These are phyloP conservation scores for Rhynchopsitta pachyrhyncha DNA, from an alignment of 2,113 vertebrate species.

Conservation along the genomic window DNA sequence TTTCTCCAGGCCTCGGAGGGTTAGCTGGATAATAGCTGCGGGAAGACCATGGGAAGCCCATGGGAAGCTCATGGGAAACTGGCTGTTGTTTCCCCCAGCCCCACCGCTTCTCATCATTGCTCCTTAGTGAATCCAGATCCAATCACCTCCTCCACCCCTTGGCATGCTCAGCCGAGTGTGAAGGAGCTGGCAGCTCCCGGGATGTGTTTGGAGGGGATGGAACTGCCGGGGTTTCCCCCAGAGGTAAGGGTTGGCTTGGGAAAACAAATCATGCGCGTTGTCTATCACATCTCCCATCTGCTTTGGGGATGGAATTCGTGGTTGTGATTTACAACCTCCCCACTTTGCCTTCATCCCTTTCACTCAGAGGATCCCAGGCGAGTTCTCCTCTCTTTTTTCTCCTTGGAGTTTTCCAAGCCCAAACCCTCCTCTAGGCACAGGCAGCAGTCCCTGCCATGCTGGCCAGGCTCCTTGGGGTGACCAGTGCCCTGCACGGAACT, in stretches of 20 bases:
- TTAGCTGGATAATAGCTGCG: not conserved
- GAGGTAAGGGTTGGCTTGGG: not conserved
- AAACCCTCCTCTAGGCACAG: accelerated
- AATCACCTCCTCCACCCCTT: not conserved
- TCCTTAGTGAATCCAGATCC: not conserved
- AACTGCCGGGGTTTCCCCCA: not conserved
- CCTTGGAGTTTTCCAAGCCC: no score
- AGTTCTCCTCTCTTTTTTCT: no score
- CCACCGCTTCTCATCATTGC: not conserved
- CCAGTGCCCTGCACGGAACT: not conserved
- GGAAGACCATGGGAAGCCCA: not conserved
- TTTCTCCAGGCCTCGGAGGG: not conserved
- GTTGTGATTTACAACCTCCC: not conserved
- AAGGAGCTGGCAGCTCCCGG: not conserved
- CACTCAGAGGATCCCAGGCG: accelerated
- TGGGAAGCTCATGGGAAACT: not conserved
- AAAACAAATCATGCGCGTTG: accelerated
- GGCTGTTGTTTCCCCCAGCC: not conserved
- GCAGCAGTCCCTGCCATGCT: not conserved
- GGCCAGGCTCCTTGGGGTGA: accelerated
- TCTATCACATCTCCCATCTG: accelerated
- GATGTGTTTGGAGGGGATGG: not conserved
- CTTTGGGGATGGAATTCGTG: not conserved
- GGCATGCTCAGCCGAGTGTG: not conserved
- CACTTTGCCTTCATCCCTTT: not conserved